Conservation (phyloP, 2,113 vertebrate genomes). For the Pristiophorus japonicus region DNA sequence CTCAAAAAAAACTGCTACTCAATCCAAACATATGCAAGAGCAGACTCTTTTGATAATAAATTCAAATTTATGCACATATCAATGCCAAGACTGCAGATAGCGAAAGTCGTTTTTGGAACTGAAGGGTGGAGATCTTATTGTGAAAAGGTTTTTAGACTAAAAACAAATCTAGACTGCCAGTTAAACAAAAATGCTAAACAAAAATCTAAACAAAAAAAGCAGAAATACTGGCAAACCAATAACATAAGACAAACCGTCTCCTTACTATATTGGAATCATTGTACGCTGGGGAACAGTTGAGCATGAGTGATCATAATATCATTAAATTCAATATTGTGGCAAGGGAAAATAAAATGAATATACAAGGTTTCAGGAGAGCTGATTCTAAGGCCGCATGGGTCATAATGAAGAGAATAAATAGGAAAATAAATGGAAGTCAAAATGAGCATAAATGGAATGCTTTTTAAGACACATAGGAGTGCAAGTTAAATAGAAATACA, state of each 20-base stretch:
- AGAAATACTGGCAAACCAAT: not conserved
- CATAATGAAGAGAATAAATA: not conserved
- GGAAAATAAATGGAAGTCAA: not conserved
- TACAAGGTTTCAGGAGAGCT: not conserved
- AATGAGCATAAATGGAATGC: not conserved
- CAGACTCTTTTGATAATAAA: constrained; percentile 35
- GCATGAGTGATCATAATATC: constrained; percentile 16
- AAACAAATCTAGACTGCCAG: not conserved
- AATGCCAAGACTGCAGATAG: constrained; percentile 28
- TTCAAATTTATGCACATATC: constrained; percentile 37
- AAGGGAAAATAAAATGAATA: not conserved
- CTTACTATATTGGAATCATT: not conserved
- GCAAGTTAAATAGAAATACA: not conserved
- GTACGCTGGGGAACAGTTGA: not conserved
- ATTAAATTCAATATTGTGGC: not conserved
- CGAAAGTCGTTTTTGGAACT: constrained; percentile 27
- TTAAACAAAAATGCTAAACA: not conserved
- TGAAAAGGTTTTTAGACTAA: not conserved
- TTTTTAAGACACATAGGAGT: not conserved
- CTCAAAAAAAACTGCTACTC: constrained; percentile 17
- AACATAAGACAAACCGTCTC: not conserved
- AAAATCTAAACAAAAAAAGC: not conserved
- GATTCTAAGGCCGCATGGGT: not conserved
- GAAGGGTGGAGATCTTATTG: constrained; percentile 12
- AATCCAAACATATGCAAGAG: constrained; percentile 34